Percentiles rank a stretch among this genome's conserved stretches.
Conservation (phyloP, 2,888 invertebrate species). For the Cepaea hortensis region DNA sequence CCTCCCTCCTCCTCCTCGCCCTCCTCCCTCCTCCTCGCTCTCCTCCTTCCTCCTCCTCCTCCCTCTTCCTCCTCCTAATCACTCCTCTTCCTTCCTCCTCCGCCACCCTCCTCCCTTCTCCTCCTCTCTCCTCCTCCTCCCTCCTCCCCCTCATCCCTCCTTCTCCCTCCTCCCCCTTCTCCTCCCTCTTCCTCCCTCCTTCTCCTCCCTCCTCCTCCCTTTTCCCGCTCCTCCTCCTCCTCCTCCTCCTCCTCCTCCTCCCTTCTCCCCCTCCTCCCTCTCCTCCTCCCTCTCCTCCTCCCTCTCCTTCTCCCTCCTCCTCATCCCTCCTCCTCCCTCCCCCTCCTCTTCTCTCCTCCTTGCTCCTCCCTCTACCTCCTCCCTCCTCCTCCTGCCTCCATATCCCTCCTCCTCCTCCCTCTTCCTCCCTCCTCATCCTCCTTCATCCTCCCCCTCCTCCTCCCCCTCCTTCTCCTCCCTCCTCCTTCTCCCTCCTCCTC, state of each 20-base stretch:
- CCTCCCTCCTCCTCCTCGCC: no score
- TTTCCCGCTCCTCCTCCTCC: background rate
- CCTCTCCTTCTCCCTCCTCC: background rate
- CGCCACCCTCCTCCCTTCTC: no score
- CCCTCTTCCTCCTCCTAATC: no score
- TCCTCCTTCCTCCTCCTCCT: constrained; percentile 17
- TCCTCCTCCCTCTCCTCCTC: background rate
- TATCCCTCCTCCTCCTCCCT: background rate
- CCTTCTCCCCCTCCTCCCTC: background rate
- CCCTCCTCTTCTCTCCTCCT: background rate
- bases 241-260: background rate
- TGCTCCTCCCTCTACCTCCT: no score
- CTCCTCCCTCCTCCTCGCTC: no score
- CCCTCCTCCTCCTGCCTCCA: background rate
- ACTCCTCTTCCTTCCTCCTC: no score
- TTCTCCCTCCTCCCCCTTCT: background rate
- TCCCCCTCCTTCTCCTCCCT: background rate
- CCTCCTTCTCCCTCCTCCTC: background rate
- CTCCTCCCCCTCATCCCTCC: background rate
- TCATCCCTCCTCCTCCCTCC: no score
- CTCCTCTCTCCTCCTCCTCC: background rate
- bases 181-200: background rate
- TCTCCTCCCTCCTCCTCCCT: background rate
- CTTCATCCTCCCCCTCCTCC: background rate
- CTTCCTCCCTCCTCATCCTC: no score